A percentile compares a stretch with the other conserved stretches of the same genome.
Conservation (phyloP, 2,888 invertebrate genomes). For the Dorcus hopei region DNA sequence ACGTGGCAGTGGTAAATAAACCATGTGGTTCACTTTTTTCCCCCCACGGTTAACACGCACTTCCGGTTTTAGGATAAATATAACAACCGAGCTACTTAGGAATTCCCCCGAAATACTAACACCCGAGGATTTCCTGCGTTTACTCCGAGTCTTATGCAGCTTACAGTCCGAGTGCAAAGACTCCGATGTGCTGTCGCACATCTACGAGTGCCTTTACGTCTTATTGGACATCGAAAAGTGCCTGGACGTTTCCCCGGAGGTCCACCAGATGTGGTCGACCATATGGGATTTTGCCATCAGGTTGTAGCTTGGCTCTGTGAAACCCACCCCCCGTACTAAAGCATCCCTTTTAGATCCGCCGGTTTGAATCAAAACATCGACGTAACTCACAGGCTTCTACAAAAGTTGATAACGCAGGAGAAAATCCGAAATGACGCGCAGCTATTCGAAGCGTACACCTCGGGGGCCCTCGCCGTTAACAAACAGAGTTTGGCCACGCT, state of each 20-base stretch:
- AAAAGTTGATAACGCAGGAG: constrained; percentile 42
- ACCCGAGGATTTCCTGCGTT: constrained; percentile 38
- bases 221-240: constrained; percentile 39
- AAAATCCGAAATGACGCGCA: constrained; percentile 39
- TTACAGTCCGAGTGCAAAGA: constrained; percentile 40
- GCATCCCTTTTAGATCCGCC: constrained; percentile 44
- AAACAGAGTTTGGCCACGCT: constrained; percentile 45
- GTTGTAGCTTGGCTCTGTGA: constrained; percentile 29
- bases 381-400: constrained; percentile 47
- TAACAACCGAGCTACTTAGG: constrained; percentile 43
- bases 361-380: constrained; percentile 50
- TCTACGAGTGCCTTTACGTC: constrained; percentile 41
- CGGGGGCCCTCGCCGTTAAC: constrained; percentile 44
- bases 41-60: neutral
- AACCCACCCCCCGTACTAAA: neutral
- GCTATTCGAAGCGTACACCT: constrained; percentile 46
- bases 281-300: constrained; percentile 47
- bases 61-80: constrained; percentile 40
- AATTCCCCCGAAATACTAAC: constrained; percentile 47
- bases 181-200: constrained; percentile 38
- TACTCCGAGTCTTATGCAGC: constrained; percentile 47
- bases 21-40: neutral
- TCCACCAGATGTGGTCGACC: constrained; percentile 40
- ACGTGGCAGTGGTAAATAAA: constrained; percentile 44
- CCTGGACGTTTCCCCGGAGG: constrained; percentile 14